A percentile compares a stretch with the other conserved stretches of the same genome.
These are phyloP conservation scores for Phallusia fumigata DNA, from an alignment of 23 tunicate genomes.

Conservation along the genomic window DNA sequence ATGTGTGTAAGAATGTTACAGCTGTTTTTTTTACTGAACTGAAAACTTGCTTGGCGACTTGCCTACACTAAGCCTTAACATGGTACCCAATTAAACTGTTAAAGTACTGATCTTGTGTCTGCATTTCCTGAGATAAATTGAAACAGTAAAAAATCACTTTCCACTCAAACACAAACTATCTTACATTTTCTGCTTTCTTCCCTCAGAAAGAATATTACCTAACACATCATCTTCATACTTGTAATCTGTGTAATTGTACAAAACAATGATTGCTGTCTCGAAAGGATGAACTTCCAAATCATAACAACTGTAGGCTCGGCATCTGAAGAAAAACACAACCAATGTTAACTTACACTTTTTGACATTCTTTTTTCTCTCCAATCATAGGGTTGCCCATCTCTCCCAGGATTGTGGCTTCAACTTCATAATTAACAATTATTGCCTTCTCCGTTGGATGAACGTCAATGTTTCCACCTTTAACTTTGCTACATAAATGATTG, in stretches of 20 bases:
- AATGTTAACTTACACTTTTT: conserved; percentile 80
- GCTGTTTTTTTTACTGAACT: too few relatives aligned
- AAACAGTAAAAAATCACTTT: too few relatives aligned
- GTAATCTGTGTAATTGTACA: conserved; percentile 9
- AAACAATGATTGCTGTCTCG: conserved; percentile 23
- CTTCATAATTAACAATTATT: conserved; percentile 91
- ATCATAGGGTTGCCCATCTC: conserved; percentile 96
- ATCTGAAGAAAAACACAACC: conserved; percentile 17
- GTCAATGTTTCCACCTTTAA: conserved; percentile 89
- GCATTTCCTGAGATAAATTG: too few relatives aligned
- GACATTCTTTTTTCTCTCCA: conserved; percentile 87
- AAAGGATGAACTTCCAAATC: conserved; percentile 59
- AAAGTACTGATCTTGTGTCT: too few relatives aligned
- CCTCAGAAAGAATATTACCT: not conserved
- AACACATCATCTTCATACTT: not conserved
- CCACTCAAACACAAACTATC: not conserved
- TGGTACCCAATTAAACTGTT: too few relatives aligned
- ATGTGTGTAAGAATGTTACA: too few relatives aligned
- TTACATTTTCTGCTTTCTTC: conserved; percentile 12
- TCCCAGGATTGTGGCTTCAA: conserved; percentile 94
- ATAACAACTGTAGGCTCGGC: conserved; percentile 11
- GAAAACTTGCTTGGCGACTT: too few relatives aligned
- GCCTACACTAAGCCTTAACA: too few relatives aligned
- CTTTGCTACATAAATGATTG: conserved; percentile 56
- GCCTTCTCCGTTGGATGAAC: conserved; percentile 97